Conservation (phyloP, 2,113 vertebrate genomes). For the Dipodomys stephensi region DNA sequence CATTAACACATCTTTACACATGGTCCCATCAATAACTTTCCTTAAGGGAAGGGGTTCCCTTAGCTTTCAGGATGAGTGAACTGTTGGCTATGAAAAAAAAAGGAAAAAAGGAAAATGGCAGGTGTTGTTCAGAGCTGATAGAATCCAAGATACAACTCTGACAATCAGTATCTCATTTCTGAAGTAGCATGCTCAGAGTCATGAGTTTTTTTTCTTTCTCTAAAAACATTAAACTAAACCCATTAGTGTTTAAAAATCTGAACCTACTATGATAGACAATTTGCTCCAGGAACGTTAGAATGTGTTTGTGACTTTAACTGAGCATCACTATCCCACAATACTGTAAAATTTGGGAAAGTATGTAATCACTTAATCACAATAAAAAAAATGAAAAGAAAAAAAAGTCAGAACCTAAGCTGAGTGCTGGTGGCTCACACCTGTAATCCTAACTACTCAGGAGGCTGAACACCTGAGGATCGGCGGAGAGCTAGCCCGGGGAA, state of each 20-base stretch:
- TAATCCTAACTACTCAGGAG: too few relatives aligned
- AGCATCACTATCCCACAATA: too few relatives aligned
- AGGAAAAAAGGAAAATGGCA: not conserved
- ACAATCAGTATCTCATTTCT: not conserved
- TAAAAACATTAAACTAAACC: not conserved
- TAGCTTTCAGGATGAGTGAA: not conserved
- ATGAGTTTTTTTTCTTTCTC: conserved; percentile 2
- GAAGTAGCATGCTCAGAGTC: not conserved
- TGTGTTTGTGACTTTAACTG: too few relatives aligned
- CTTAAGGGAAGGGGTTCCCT: not conserved
- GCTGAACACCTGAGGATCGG: too few relatives aligned
- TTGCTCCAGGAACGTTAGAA: too few relatives aligned
- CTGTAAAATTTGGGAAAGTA: too few relatives aligned
- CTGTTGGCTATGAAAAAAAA: not conserved
- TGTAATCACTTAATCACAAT: too few relatives aligned
- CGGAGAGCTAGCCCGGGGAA: too few relatives aligned
- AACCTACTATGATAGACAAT: too few relatives aligned
- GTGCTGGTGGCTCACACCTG: too few relatives aligned
- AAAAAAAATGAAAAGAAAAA: too few relatives aligned
- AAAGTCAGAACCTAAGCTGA: too few relatives aligned
- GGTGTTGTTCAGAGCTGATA: not conserved
- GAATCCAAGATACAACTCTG: not conserved
- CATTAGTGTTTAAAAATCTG: not conserved
- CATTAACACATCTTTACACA: not conserved
- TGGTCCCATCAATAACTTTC: not conserved